A percentile compares a stretch with the other conserved stretches of the same genome.
phyloP scores from a whole-genome alignment of 2,113 vertebrate genomes.

The Spheniscus mendiculus region DNA sequence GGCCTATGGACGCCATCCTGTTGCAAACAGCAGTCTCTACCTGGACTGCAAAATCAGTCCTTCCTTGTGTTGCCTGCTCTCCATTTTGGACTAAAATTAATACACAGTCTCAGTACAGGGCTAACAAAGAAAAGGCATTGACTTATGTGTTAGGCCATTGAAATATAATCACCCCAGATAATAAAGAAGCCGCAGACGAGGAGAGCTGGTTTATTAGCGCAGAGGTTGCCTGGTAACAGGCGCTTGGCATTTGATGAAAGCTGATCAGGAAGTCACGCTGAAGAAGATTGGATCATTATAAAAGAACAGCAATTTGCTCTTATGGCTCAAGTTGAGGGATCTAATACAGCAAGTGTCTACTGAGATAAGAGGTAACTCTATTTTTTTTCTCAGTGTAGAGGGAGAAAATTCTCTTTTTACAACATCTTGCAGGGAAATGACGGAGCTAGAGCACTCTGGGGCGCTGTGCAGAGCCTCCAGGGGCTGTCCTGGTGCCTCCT shows the following conservation, averaged over 20 bases:
- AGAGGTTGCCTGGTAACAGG: conserved; percentile 10
- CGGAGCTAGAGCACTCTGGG: neutral
- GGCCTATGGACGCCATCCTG: neutral
- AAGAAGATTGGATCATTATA: conserved; percentile 2
- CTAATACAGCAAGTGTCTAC: neutral
- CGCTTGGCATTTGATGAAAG: neutral
- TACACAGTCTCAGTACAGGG: neutral
- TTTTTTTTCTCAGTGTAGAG: neutral
- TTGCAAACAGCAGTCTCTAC: neutral
- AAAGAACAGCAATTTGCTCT: conserved; percentile 11
- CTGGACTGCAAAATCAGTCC: neutral
- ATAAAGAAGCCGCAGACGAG: neutral
- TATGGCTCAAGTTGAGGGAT: neutral
- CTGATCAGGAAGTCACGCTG: neutral
- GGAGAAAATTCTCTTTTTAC: neutral
- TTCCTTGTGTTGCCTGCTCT: neutral
- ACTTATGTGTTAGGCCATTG: neutral
- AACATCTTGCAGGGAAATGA: neutral
- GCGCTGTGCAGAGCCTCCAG: neutral
- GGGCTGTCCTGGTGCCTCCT: neutral
- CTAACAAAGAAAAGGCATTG: neutral
- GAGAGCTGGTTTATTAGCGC: neutral
- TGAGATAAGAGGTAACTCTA: neutral
- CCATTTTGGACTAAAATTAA: neutral
- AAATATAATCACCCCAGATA: neutral